phyloP scores from a whole-genome alignment of 2,113 vertebrate species.

The Jaculus jaculus region DNA sequence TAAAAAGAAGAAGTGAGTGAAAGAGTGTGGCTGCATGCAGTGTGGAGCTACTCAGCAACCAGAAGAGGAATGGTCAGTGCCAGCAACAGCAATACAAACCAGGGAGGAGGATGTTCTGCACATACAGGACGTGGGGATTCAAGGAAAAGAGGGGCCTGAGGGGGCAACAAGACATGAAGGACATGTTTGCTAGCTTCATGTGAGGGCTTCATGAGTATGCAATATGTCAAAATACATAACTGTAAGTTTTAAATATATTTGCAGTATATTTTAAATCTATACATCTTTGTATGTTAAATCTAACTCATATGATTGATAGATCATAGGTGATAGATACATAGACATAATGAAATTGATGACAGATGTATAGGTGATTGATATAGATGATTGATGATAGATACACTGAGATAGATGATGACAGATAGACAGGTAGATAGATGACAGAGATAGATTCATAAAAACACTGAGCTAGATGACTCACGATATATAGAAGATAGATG shows the following conservation, averaged over 20 bases:
- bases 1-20: too few species aligned
- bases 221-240: not conserved
- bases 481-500: not conserved
- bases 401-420: not conserved
- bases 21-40: too few species aligned
- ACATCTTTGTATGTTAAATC: not conserved
- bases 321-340: not conserved
- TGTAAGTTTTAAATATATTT: not conserved
- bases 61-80: not conserved
- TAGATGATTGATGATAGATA: not conserved
- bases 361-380: not conserved
- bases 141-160: not conserved
- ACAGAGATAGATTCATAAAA: not conserved
- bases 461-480: not conserved
- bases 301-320: not conserved
- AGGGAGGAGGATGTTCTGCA: not conserved
- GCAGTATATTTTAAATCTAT: not conserved
- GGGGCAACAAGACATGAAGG: not conserved
- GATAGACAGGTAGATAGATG: too few species aligned
- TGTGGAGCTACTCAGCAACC: not conserved
- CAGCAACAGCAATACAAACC: not conserved
- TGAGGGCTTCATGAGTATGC: not conserved
- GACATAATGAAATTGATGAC: too few species aligned
- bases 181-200: not conserved
- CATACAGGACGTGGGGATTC: fast-evolving